These are phyloP conservation scores for Onychomys leucogaster DNA, from an alignment of 2,797 vertebrate genomes.

Conservation along the genomic window DNA sequence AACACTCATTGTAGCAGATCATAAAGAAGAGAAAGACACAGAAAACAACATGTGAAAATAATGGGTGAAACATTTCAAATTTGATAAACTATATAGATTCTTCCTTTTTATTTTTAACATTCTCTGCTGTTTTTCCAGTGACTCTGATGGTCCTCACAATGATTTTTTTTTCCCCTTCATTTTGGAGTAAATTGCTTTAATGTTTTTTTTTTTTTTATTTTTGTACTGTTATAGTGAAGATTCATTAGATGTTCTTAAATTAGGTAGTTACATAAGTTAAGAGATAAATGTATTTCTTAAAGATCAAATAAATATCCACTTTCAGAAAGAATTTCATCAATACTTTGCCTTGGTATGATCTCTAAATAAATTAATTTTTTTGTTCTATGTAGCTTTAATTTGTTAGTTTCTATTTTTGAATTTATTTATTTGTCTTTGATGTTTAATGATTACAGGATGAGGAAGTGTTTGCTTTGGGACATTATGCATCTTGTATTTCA, in stretches of 20 bases:
- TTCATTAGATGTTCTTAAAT: neutral
- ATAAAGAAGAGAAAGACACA: neutral
- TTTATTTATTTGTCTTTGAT: neutral
- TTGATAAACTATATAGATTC: neutral
- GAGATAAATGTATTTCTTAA: neutral
- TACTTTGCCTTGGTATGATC: neutral
- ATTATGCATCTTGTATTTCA: neutral
- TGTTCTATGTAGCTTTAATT: neutral
- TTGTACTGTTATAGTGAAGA: neutral
- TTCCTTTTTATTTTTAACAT: neutral
- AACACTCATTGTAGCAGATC: neutral
- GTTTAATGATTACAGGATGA: rapidly evolving
- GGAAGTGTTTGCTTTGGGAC: neutral
- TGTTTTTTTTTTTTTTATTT: neutral
- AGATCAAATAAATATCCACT: neutral
- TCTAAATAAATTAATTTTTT: neutral
- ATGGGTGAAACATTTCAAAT: neutral
- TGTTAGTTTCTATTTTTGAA: neutral
- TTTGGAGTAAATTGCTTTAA: neutral
- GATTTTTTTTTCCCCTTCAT: neutral
- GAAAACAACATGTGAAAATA: too few species aligned
- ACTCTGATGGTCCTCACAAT: neutral
- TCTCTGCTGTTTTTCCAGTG: neutral
- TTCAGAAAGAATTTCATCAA: neutral
- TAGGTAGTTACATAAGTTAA: neutral